Evolutionary conservation across 1,140 invertebrate genomes (phyloP).

Genomic region (Harpegnathos saltator): DNA sequence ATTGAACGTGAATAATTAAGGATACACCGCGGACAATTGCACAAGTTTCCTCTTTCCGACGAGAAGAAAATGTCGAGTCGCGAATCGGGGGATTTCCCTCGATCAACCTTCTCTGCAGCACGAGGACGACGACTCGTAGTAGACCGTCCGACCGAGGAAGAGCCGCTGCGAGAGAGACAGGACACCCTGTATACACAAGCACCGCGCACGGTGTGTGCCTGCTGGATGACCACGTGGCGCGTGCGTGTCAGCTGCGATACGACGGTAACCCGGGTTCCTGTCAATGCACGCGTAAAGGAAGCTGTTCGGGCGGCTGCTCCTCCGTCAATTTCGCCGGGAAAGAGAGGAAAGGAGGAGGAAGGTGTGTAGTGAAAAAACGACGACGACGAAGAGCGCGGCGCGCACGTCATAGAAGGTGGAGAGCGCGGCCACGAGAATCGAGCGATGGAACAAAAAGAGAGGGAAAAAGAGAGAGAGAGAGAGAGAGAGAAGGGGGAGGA

Average conservation of each 20-base stretch:
- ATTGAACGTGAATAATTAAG: too few relatives aligned
- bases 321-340: constrained; percentile 61
- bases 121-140: too few relatives aligned
- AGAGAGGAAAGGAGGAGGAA: neutral
- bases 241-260: constrained; percentile 80
- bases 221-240: constrained; percentile 77
- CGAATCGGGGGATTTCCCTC: too few relatives aligned
- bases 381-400: too few relatives aligned
- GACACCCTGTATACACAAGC: constrained; percentile 14
- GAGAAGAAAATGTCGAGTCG: too few relatives aligned
- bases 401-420: neutral
- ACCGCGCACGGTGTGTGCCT: constrained; percentile 57
- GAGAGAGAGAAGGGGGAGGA: neutral
- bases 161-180: neutral
- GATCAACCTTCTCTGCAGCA: neutral
- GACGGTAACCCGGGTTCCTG: constrained; percentile 62
- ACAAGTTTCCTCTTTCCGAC: too few relatives aligned
- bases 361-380: constrained; percentile 16
- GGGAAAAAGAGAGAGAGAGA: neutral
- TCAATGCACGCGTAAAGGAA: constrained; percentile 59
- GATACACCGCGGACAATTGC: too few relatives aligned
- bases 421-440: neutral
- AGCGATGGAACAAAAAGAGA: constrained; percentile 1
- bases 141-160: too few relatives aligned
- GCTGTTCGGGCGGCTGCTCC: constrained; percentile 54